A percentile compares a stretch with the other conserved stretches of the same genome.
These are phyloP conservation scores for Rousettus madagascariensis DNA, from an alignment of 2,797 vertebrate genomes.

Conservation along the genomic window DNA sequence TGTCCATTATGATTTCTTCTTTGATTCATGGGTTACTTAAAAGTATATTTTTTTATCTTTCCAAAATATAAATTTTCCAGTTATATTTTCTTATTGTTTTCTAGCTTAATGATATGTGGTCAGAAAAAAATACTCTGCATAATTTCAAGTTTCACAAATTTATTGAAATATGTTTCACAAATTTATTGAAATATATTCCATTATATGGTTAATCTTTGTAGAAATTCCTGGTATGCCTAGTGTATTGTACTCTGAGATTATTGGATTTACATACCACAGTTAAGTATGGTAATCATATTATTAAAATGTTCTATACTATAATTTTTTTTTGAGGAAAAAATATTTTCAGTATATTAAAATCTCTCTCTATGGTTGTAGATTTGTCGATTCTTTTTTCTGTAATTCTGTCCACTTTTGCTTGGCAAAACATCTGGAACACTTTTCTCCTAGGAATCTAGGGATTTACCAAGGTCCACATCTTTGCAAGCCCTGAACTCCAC, in stretches of 20 bases:
- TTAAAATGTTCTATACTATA: not conserved
- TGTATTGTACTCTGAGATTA: not conserved
- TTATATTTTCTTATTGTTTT: not conserved
- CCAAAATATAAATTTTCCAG: not conserved
- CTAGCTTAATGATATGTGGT: not conserved
- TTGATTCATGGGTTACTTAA: not conserved
- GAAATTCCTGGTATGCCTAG: not conserved
- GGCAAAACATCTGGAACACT: not conserved
- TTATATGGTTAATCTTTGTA: not conserved
- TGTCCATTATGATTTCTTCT: not conserved
- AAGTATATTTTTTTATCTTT: not conserved
- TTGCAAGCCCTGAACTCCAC: not conserved
- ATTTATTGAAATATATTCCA: not conserved
- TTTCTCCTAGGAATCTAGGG: not conserved
- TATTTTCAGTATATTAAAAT: not conserved
- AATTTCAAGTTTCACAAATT: slow-evolving; percentile 8
- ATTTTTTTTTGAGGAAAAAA: not conserved
- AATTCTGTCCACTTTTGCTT: not conserved
- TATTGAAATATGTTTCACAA: not conserved
- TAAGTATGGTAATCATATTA: not conserved
- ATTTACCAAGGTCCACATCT: not conserved
- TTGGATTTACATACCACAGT: not conserved
- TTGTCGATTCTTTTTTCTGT: not conserved
- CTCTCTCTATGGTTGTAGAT: not conserved
- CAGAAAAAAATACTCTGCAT: not conserved